phyloP scores from a whole-genome alignment of 2,113 vertebrate species.

The Pyrgilauda ruficollis region DNA sequence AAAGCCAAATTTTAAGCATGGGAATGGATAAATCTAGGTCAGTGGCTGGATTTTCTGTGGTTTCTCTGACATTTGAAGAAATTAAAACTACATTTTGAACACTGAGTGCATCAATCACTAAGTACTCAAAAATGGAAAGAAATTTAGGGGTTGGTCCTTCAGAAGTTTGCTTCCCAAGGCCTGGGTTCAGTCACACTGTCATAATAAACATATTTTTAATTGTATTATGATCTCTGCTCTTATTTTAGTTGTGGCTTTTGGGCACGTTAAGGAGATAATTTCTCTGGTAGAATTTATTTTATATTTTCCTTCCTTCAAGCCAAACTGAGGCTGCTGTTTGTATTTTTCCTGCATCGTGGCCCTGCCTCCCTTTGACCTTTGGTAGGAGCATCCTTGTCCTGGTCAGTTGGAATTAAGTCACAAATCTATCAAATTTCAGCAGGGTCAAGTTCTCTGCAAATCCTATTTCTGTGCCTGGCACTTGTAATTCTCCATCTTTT shows the following conservation, averaged over 20 bases:
- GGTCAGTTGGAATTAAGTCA: neutral
- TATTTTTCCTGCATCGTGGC: accelerated
- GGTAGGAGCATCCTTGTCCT: neutral
- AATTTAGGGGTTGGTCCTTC: neutral
- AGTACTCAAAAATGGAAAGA: neutral
- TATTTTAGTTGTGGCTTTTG: neutral
- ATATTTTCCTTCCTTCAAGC: neutral
- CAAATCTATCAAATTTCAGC: neutral
- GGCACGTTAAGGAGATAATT: neutral
- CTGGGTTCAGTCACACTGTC: neutral
- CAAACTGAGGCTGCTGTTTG: neutral
- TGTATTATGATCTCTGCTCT: neutral
- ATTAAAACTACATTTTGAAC: neutral
- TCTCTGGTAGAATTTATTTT: neutral
- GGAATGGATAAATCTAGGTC: neutral
- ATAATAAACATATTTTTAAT: neutral
- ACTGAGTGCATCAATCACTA: neutral
- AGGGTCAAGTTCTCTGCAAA: neutral
- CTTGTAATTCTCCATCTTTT: neutral
- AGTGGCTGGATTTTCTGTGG: neutral
- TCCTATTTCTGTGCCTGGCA: neutral
- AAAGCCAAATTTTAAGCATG: neutral
- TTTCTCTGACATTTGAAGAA: neutral
- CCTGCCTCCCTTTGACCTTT: neutral
- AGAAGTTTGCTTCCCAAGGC: neutral